Percentiles rank a stretch among this genome's conserved stretches.
Conservation (phyloP, 2,888 invertebrate species). For the Sisyra nigra region DNA sequence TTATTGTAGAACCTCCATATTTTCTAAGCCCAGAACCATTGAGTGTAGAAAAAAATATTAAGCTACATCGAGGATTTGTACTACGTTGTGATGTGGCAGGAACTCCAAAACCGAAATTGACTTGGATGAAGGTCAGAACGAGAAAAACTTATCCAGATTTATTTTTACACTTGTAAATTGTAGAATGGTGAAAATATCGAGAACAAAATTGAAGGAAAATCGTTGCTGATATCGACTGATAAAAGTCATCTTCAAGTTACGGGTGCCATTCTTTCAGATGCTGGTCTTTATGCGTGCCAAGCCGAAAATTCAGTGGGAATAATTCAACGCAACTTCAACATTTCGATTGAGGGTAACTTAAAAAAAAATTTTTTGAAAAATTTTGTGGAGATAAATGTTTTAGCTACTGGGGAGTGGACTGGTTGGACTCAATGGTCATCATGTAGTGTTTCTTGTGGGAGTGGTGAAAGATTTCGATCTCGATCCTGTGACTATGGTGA, state of each 20-base stretch:
- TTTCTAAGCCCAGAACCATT: not conserved
- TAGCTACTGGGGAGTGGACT: constrained; percentile 36
- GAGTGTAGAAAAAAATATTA: constrained; percentile 10
- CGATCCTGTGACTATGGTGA: constrained; percentile 28
- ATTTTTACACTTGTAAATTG: not conserved
- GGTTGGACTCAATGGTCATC: constrained; percentile 29
- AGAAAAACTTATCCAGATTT: not conserved
- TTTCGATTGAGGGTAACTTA: constrained; percentile 23
- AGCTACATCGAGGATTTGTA: constrained; percentile 28
- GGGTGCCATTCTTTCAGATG: constrained; percentile 28
- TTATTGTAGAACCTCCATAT: constrained; percentile 7
- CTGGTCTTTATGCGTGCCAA: constrained; percentile 40
- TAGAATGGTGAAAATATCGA: not conserved
- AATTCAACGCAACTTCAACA: constrained; percentile 25
- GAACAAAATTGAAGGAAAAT: constrained; percentile 8
- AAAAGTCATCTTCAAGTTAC: constrained; percentile 28
- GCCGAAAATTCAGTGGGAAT: constrained; percentile 37
- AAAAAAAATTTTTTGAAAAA: too few relatives aligned
- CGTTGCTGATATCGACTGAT: constrained; percentile 24
- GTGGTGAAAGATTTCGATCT: constrained; percentile 25
- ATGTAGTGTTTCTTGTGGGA: constrained; percentile 32
- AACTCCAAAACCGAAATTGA: constrained; percentile 36
- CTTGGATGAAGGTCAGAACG: constrained; percentile 38
- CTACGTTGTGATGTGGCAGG: constrained; percentile 38
- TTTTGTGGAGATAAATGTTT: constrained; percentile 8